These are phyloP conservation scores for Chloromyia formosa DNA, from an alignment of 2,888 invertebrate species.

Conservation along the genomic window DNA sequence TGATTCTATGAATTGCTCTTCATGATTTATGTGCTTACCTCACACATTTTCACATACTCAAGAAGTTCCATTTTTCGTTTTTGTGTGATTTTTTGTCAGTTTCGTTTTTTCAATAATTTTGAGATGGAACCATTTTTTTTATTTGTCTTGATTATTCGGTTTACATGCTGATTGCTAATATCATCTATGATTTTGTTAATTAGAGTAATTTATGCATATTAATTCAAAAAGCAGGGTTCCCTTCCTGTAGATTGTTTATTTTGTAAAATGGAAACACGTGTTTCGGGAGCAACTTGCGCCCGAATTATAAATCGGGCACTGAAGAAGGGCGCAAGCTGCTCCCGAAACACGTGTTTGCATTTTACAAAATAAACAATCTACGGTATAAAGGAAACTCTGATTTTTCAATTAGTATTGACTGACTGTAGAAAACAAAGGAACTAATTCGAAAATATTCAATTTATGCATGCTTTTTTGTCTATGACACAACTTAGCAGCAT, in stretches of 20 bases:
- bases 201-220: no score
- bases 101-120: slow-evolving; percentile 35
- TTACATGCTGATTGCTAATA: not conserved
- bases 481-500: not conserved
- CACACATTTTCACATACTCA: slow-evolving; percentile 37
- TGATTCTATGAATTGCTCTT: not conserved
- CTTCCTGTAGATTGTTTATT: no score
- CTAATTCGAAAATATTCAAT: not conserved
- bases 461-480: slow-evolving; percentile 7
- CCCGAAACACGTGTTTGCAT: no score
- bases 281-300: no score
- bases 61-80: slow-evolving; percentile 6
- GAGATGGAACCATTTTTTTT: slow-evolving; percentile 39
- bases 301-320: no score
- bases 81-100: slow-evolving; percentile 48
- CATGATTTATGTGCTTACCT: not conserved
- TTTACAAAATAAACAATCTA: no score
- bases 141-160: slow-evolving; percentile 13
- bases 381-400: no score
- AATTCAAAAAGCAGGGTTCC: no score
- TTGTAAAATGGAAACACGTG: no score
- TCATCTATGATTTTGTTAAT: not conserved
- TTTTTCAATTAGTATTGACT: no score
- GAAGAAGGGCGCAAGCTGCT: no score
- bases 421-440: no score